A percentile compares a stretch with the other conserved stretches of the same genome.
phyloP scores from a whole-genome alignment of 64 coral and sea anemone species.

The Exaiptasia diaphana region DNA sequence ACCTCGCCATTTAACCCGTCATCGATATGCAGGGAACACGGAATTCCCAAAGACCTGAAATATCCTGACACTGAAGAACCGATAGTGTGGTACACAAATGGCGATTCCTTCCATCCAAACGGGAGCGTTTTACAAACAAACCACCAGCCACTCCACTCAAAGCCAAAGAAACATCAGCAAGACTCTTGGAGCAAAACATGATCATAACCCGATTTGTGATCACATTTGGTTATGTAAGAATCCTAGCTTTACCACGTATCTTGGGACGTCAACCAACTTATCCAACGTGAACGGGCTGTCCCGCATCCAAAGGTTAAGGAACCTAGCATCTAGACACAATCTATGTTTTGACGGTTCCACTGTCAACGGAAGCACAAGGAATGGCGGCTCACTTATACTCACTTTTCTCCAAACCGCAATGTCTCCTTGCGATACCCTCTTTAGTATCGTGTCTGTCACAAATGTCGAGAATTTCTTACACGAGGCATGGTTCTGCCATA shows the following conservation, averaged over 20 bases:
- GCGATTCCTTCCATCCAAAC: slow-evolving; percentile 52
- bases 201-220: slow-evolving; percentile 43
- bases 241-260: slow-evolving; percentile 1
- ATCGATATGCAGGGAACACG: slow-evolving; percentile 56
- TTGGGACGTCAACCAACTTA: not conserved
- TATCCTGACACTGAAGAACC: slow-evolving; percentile 10
- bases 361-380: not conserved
- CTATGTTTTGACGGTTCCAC: not conserved
- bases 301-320: not conserved
- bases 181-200: not conserved
- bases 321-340: not conserved
- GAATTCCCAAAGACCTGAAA: slow-evolving; percentile 31
- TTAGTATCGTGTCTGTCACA: not conserved
- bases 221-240: not conserved
- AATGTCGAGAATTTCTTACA: not conserved
- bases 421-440: not conserved
- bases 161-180: too few species aligned
- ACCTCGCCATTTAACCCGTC: slow-evolving; percentile 34
- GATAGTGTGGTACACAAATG: slow-evolving; percentile 18
- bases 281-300: not conserved
- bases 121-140: not conserved
- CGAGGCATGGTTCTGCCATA: not conserved
- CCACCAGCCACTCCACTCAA: slow-evolving; percentile 47
- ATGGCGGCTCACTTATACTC: not conserved
- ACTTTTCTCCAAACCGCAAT: not conserved